phyloP scores from a whole-genome alignment of 2,797 vertebrate species.

The Oceanodroma leucorhoa region DNA sequence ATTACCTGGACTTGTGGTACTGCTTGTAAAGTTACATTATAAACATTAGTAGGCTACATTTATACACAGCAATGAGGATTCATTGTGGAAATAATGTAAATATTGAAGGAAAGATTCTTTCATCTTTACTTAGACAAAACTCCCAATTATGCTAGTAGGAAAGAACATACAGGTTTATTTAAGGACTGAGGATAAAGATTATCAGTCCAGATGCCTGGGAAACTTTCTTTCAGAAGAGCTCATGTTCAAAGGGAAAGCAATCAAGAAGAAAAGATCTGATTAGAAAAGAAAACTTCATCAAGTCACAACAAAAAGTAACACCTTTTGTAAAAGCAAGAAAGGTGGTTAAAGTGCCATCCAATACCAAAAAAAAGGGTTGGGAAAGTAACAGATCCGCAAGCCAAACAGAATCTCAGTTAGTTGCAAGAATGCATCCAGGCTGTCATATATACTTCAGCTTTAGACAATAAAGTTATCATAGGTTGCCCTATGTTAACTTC shows the following conservation, averaged over 20 bases:
- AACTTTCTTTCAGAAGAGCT: neutral
- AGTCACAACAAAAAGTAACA: neutral
- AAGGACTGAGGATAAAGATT: neutral
- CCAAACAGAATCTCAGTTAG: neutral
- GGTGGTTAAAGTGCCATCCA: neutral
- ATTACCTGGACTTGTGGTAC: neutral
- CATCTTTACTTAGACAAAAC: neutral
- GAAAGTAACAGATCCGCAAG: neutral
- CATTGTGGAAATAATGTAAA: neutral
- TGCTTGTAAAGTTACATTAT: neutral
- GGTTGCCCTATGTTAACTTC: neutral
- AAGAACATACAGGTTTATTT: neutral
- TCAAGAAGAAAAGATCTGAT: neutral
- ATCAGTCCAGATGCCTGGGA: neutral
- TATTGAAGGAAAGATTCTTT: neutral
- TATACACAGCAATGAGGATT: neutral
- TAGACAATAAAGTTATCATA: neutral
- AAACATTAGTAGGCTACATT: neutral
- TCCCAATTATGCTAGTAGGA: neutral
- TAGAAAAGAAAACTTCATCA: neutral
- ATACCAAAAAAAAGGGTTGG: neutral
- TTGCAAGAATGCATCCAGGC: neutral
- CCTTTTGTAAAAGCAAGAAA: neutral
- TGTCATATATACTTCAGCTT: neutral
- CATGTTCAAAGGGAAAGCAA: neutral